phyloP scores from a whole-genome alignment of 2,888 invertebrate species.

The Drosophila paracracens region DNA sequence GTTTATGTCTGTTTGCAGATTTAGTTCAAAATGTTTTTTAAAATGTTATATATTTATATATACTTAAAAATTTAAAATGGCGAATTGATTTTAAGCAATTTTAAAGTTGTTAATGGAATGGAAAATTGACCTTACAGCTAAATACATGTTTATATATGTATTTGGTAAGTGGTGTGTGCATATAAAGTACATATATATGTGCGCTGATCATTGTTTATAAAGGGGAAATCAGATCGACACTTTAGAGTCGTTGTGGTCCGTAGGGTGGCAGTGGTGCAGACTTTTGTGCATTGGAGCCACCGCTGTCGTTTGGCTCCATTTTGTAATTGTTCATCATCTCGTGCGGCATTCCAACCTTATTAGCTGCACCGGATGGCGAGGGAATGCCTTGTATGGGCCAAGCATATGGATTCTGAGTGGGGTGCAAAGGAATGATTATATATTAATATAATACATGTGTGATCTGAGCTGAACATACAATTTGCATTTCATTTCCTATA shows the following conservation, averaged over 20 bases:
- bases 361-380: constrained; percentile 22
- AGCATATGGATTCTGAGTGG: constrained; percentile 45
- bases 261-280: constrained; percentile 11
- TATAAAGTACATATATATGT: not conserved
- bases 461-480: not conserved
- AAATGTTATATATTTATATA: constrained; percentile 24
- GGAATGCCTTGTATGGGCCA: constrained; percentile 58
- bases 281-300: constrained; percentile 9
- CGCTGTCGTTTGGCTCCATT: constrained; percentile 23
- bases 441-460: not conserved
- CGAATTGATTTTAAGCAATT: constrained; percentile 13
- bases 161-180: not conserved
- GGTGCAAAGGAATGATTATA: not conserved
- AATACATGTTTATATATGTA: constrained; percentile 2
- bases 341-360: constrained; percentile 29
- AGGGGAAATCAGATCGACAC: not conserved
- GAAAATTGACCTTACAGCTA: constrained; percentile 9
- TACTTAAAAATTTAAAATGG: constrained; percentile 39
- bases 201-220: not conserved
- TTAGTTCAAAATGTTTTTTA: constrained; percentile 14
- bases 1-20: constrained; percentile 5
- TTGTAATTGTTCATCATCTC: constrained; percentile 42
- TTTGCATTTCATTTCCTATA: not conserved
- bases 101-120: constrained; percentile 19
- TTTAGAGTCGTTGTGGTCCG: constrained; percentile 42